Percentiles rank a stretch among this genome's conserved stretches.
Evolutionary conservation across 2,113 vertebrate species (phyloP).

Genomic region (Sorex fumeus): DNA sequence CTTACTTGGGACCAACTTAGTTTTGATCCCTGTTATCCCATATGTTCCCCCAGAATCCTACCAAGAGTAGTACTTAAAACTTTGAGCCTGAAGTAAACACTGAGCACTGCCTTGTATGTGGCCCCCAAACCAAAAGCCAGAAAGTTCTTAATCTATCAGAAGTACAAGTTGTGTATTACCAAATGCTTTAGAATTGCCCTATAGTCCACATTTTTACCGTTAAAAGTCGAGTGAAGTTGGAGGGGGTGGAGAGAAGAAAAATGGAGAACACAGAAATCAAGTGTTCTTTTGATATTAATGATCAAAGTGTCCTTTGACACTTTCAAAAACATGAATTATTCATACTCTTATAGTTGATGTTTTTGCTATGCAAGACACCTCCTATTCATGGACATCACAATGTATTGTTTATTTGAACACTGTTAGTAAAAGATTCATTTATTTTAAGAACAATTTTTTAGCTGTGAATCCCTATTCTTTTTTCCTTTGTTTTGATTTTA

Average conservation of each 20-base stretch:
- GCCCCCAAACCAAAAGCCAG: too few species aligned
- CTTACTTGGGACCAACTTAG: too few species aligned
- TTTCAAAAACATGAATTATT: conserved; percentile 71
- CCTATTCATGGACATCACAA: conserved; percentile 53
- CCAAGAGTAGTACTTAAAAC: too few species aligned
- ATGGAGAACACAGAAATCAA: conserved; percentile 40
- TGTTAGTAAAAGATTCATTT: neutral
- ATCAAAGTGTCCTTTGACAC: conserved; percentile 77
- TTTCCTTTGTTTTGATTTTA: too few species aligned
- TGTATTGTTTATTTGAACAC: conserved; percentile 44
- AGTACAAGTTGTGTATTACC: neutral
- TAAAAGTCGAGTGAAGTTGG: conserved; percentile 60
- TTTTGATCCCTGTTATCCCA: too few species aligned
- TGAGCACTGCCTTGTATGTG: too few species aligned
- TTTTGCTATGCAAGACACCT: conserved; percentile 63
- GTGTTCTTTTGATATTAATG: conserved; percentile 65
- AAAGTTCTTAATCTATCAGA: neutral
- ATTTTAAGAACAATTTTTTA: too few species aligned
- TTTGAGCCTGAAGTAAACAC: too few species aligned
- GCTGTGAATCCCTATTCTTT: too few species aligned
- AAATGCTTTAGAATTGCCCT: conserved; percentile 41
- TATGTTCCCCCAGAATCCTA: too few species aligned
- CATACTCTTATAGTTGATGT: conserved; percentile 45
- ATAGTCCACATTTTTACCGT: conserved; percentile 40
- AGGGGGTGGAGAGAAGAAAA: neutral